Conservation (phyloP, 2,113 vertebrate species). For the Acinonyx jubatus region DNA sequence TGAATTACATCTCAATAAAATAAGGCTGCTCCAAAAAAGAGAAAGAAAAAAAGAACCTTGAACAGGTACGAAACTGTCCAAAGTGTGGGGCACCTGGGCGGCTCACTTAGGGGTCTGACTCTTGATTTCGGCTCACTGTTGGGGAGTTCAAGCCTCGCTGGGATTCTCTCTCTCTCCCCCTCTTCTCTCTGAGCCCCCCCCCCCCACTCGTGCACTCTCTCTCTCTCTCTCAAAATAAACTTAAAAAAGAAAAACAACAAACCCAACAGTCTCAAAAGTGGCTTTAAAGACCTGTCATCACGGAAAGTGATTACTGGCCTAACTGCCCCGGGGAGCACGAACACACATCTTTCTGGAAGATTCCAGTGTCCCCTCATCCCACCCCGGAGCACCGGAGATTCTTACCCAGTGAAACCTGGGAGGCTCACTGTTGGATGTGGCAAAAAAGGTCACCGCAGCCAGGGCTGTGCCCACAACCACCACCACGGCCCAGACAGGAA, state of each 20-base stretch:
- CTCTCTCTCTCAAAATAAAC: no score
- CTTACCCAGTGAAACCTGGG: slow-evolving; percentile 94
- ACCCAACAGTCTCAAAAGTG: background rate
- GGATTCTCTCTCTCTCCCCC: no score
- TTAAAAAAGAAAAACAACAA: no score
- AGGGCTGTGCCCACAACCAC: slow-evolving; percentile 86
- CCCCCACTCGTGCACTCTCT: no score
- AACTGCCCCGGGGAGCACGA: background rate
- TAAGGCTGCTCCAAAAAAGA: background rate
- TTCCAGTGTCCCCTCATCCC: background rate
- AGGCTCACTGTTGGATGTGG: slow-evolving; percentile 89
- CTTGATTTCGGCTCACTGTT: no score
- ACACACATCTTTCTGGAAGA: background rate
- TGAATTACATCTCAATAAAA: background rate
- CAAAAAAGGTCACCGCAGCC: slow-evolving; percentile 88
- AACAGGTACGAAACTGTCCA: background rate
- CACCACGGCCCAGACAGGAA: slow-evolving; percentile 92
- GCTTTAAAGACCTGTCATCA: background rate
- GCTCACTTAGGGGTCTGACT: no score
- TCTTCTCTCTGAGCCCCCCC: no score
- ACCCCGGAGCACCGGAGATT: rapidly evolving
- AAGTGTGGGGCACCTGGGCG: no score
- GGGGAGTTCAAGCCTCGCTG: no score
- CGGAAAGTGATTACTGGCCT: background rate
- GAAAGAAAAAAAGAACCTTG: background rate